phyloP scores from a whole-genome alignment of 2,888 invertebrate species.

The Nudaria mundana region DNA sequence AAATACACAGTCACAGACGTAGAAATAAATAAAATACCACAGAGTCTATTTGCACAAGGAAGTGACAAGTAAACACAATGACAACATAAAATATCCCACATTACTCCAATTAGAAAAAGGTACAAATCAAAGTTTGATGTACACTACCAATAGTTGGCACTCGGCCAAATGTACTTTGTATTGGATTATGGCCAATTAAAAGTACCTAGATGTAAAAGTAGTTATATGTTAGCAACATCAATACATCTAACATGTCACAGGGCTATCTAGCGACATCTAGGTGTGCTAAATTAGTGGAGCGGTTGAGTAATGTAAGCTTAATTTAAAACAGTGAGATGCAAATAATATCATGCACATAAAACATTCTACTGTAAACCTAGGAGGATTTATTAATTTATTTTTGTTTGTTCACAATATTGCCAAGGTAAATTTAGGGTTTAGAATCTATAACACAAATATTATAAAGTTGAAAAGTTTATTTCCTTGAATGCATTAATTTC shows the following conservation, averaged over 20 bases:
- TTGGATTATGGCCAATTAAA: conserved; percentile 81
- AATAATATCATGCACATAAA: conserved; percentile 27
- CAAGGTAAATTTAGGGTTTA: too few species aligned
- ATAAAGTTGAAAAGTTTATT: too few species aligned
- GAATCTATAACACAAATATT: too few species aligned
- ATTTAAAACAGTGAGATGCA: conserved; percentile 31
- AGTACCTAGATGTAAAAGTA: conserved; percentile 60
- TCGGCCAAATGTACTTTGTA: conserved; percentile 75
- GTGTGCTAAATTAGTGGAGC: conserved; percentile 60
- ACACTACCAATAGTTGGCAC: conserved; percentile 72
- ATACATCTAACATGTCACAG: conserved; percentile 64
- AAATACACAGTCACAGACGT: conserved; percentile 5
- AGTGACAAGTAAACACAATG: conserved; percentile 31
- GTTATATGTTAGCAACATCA: conserved; percentile 55
- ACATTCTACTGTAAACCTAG: too few species aligned
- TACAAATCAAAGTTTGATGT: conserved; percentile 75
- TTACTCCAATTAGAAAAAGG: conserved; percentile 68
- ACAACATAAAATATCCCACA: conserved; percentile 39
- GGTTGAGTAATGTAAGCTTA: conserved; percentile 46
- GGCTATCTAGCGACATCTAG: conserved; percentile 60
- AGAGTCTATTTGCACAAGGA: conserved; percentile 39
- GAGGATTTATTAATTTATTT: too few species aligned
- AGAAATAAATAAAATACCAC: conserved; percentile 26
- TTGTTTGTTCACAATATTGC: too few species aligned
- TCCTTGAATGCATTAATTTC: too few species aligned